A percentile compares a stretch with the other conserved stretches of the same genome.
Conservation (phyloP, 92 coral and sea anemone genomes). For the Parazoanthus darwini region DNA sequence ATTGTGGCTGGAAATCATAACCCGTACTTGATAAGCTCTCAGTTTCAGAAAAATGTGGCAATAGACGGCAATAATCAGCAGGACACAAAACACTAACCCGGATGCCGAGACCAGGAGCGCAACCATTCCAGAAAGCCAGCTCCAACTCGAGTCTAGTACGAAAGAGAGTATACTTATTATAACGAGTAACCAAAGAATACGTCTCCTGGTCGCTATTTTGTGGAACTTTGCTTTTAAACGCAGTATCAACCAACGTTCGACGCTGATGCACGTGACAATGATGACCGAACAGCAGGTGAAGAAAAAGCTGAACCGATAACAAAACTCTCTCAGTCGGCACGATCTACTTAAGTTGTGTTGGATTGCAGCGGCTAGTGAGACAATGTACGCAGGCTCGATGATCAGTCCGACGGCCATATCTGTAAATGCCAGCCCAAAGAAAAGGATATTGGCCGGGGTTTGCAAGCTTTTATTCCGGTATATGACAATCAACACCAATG, state of each 20-base stretch:
- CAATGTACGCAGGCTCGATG: slow-evolving; percentile 29
- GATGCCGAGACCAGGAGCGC: neutral
- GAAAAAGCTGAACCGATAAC: slow-evolving; percentile 33
- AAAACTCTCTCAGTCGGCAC: slow-evolving; percentile 23
- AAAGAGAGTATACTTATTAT: neutral
- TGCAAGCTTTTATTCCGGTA: slow-evolving; percentile 27
- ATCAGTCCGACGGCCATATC: slow-evolving; percentile 30
- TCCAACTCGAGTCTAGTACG: slow-evolving; percentile 31
- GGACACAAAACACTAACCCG: slow-evolving; percentile 16
- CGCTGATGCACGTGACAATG: slow-evolving; percentile 15
- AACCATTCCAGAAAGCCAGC: slow-evolving; percentile 13
- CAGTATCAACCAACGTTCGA: slow-evolving; percentile 28
- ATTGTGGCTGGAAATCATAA: neutral
- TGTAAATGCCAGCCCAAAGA: slow-evolving; percentile 28
- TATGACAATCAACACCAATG: slow-evolving; percentile 9
- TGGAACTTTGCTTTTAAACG: slow-evolving; percentile 16
- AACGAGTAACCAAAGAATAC: neutral
- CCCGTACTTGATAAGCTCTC: neutral
- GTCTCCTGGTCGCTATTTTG: slow-evolving; percentile 1
- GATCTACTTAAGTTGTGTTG: neutral
- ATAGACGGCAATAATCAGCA: neutral
- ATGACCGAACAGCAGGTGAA: slow-evolving; percentile 12
- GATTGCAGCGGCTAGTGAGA: slow-evolving; percentile 23
- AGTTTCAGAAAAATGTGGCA: neutral
- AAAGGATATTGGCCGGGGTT: slow-evolving; percentile 8